Percentiles rank a stretch among this genome's conserved stretches.
These are phyloP conservation scores for Gisinianus flammeolus DNA, from an alignment of 2,888 invertebrate genomes.

Conservation along the genomic window DNA sequence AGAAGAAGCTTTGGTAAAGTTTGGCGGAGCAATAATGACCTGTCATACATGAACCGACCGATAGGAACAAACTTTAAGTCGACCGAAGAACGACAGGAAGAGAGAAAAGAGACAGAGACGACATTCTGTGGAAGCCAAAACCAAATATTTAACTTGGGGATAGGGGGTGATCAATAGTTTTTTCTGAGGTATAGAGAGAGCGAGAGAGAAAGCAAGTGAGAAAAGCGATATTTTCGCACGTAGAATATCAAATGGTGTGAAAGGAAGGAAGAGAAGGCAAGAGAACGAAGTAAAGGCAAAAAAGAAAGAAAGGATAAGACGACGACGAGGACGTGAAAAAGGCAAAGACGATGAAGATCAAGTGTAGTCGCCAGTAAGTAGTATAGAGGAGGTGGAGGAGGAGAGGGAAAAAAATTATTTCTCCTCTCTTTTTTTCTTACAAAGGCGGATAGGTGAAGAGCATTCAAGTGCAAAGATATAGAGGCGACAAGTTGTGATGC, in stretches of 20 bases:
- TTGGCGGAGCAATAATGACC: conserved; percentile 33
- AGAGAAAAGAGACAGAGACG: conserved; percentile 1
- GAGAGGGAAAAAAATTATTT: conserved; percentile 29
- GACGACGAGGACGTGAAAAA: conserved; percentile 2
- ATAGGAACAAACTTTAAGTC: conserved; percentile 11
- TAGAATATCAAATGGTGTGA: conserved; percentile 41
- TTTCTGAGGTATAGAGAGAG: conserved; percentile 4
- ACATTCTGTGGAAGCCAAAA: conserved; percentile 18
- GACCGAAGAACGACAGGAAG: not conserved
- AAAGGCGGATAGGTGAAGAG: conserved; percentile 32
- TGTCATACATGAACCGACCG: conserved; percentile 33
- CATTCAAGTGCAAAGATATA: conserved; percentile 41
- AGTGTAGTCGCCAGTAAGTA: conserved; percentile 10
- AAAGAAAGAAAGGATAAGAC: conserved; percentile 12
- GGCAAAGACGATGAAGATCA: conserved; percentile 12
- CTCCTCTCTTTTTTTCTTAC: conserved; percentile 15
- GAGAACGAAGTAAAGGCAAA: conserved; percentile 33
- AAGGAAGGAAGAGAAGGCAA: conserved; percentile 30
- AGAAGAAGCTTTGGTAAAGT: not conserved
- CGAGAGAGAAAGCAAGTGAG: conserved; percentile 12
- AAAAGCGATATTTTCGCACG: conserved; percentile 40
- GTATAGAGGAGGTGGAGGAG: conserved; percentile 4
- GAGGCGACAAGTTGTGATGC: conserved; percentile 44
- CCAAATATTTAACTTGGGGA: conserved; percentile 32
- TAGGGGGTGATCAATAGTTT: conserved; percentile 33